Percentiles rank a stretch among this genome's conserved stretches.
Evolutionary conservation across 2,113 vertebrate species (phyloP).

Genomic region (Cromileptes altivelis): DNA sequence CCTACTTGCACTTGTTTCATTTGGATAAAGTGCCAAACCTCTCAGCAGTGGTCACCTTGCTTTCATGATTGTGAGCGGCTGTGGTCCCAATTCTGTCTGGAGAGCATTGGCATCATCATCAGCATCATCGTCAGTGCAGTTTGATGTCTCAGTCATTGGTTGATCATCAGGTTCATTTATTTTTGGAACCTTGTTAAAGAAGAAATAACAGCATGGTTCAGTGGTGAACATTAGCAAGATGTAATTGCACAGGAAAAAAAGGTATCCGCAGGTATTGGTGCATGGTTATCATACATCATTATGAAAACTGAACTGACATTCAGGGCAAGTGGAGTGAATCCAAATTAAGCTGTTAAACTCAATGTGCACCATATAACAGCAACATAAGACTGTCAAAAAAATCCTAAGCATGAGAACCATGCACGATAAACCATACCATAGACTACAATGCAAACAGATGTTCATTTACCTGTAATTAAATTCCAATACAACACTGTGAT

Average conservation of each 20-base stretch:
- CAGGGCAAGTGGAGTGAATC: no score
- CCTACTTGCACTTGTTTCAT: background rate
- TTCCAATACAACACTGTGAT: background rate
- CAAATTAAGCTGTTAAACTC: background rate
- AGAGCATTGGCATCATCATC: slow-evolving; percentile 10
- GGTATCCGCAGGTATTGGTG: background rate
- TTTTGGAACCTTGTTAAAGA: slow-evolving; percentile 67
- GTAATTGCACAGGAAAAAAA: background rate
- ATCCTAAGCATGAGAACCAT: background rate
- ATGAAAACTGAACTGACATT: background rate
- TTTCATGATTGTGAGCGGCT: slow-evolving; percentile 87
- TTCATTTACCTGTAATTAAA: background rate
- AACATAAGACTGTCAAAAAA: background rate
- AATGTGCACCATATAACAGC: background rate
- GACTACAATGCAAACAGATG: background rate
- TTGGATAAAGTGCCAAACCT: background rate
- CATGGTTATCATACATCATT: background rate
- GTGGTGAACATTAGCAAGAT: background rate
- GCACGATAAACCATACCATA: background rate
- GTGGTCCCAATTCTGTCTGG: slow-evolving; percentile 66
- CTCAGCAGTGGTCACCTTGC: slow-evolving; percentile 86
- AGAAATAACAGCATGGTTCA: background rate
- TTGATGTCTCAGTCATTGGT: slow-evolving; percentile 55
- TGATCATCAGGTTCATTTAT: slow-evolving; percentile 44
- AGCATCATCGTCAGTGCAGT: slow-evolving; percentile 54